Evolutionary conservation across 2,113 vertebrate species (phyloP).

Genomic region (Silurus asotus): DNA sequence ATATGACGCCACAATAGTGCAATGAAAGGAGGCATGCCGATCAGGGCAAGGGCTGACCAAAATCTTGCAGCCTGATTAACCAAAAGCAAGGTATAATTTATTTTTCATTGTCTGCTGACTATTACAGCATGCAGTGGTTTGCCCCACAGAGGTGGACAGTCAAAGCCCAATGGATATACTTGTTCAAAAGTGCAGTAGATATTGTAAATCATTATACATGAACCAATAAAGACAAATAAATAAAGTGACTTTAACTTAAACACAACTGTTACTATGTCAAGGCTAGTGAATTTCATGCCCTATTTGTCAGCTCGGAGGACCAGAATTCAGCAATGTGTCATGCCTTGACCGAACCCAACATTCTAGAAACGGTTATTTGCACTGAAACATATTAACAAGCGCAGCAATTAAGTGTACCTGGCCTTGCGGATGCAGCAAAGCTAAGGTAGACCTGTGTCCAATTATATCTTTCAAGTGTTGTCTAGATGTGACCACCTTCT

Average conservation of each 20-base stretch:
- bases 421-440: neutral
- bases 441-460: neutral
- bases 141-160: neutral
- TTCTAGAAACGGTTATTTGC: neutral
- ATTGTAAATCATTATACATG: neutral
- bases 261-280: neutral
- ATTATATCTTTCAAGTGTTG: neutral
- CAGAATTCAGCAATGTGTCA: neutral
- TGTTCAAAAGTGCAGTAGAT: neutral
- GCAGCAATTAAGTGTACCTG: neutral
- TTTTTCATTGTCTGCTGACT: neutral
- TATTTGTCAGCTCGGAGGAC: neutral
- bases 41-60: neutral
- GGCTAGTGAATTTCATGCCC: neutral
- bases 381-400: neutral
- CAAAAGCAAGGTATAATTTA: neutral
- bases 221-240: neutral
- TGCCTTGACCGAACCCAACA: neutral
- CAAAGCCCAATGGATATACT: neutral
- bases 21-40: neutral
- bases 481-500: neutral
- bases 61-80: neutral
- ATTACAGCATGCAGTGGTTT: neutral
- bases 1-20: no score
- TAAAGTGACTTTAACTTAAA: neutral